Base-by-base conservation (phyloP, 2,888 invertebrate genomes). In the Pachycephus smyrnensis region DNA sequence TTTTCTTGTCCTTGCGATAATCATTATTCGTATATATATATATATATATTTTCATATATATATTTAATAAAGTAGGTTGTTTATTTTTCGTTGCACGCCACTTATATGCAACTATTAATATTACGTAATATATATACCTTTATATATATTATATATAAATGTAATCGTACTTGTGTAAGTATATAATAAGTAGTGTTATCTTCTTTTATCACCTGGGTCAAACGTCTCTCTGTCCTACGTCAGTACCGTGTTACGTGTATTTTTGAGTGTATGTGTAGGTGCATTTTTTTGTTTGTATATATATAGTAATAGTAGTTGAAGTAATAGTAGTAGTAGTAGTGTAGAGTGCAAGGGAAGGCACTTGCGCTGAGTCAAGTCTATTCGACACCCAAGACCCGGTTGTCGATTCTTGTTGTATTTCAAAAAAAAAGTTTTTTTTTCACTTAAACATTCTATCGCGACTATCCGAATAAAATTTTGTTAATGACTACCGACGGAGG, bases 281-380 rank as follows among this genome's bases (percentile, higher is more conserved):
- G 40, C 40, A 40, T n/a, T n/a, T 15, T 40, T 40, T 40, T 40
- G 6, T 69, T n/a, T 76, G n/a, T 71, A 73, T 76, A 68, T 73
- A 78, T 73, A 76, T 69, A 71, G 69, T 81, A 15, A 40, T 40
- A 40, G 40, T 40, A 33, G 33, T n/a, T n/a, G n/a, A n/a, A n/a
- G n/a, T n/a, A n/a, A n/a, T 33, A 33, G 33, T 1, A 33, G 33
- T 33, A 33, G 33, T 33, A 40, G 40, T 40, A 40, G 40, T 40
- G 40, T 40, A 40, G 84, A 90, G 91, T 91, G 91, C 90, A 90
- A 89, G 88, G 90, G 88, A 91, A 91, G 91, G 91, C 91, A 91
- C 90, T 91, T 91, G 86, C 89, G 89, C 90, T 90, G 88, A 88
- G 85, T 88, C 82, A 77, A 82, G 81, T 40, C 75, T 78, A 84